Evolutionary conservation across 1,140 invertebrate genomes (phyloP), one percentile per base, ranked within the genome.

Genomic region (Chironomus striatipennis): DNA sequence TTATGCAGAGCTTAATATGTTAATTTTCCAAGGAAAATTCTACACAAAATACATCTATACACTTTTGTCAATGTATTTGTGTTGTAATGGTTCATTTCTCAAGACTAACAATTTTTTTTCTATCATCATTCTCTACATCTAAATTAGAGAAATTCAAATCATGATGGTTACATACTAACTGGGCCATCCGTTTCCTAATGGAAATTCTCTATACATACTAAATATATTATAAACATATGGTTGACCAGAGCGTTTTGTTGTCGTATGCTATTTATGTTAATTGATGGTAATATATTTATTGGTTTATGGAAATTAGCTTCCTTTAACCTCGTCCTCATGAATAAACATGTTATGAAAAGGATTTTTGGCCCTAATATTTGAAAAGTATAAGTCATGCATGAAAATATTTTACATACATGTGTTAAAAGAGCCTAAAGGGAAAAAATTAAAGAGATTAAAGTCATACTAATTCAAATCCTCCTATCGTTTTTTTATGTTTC

Each of bases 281-380:
- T 70, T 70, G 65, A 70, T 70, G 65, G 17, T 70, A 70, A 70
- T 20, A 70, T 70, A 70, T 70, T 70, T 70, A 70, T 70, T 70
- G 65, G 65, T 70, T 70, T 70, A 70, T 70, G n/a, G 15, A 70
- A 70, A 70, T 70, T 20, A 70, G 65, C 20, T 70, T 70, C 65
- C 18, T 7, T 12, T 18, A 17, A 21, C 65, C 65, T 70, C 65
- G 18, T 70, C 65, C 65, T 70, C 47, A 57, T n/a, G n/a, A 57
- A 34, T 34, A 34, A 34, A 34, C 24, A 34, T 34, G 24, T 34
- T 34, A 34, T 34, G n/a, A 57, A 57, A 57, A 57, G 47, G 47
- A 57, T 57, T 57, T 57, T 57, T 57, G 12, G 47, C 47, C 47
- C 24, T 34, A 34, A 34, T 57, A 57, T 57, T 57, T 57, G n/a